Percentiles rank a stretch among this genome's conserved stretches.
phyloP scores from a whole-genome alignment of 2,888 invertebrate species.

The Bursaphelenchus okinawaensis region DNA sequence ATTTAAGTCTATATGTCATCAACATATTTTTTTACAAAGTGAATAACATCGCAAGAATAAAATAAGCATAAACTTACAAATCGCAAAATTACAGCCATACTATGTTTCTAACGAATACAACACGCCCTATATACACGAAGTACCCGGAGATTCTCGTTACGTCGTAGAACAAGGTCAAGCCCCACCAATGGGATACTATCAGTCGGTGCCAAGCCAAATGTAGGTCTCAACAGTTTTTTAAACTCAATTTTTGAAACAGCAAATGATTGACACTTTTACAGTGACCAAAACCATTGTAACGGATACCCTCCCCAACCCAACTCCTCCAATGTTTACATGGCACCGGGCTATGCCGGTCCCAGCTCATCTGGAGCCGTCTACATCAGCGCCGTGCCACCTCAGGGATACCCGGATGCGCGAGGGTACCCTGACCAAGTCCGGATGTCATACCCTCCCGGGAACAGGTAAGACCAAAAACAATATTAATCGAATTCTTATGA shows the following conservation, averaged over 20 bases:
- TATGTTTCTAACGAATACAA: neutral
- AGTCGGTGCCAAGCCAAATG: neutral
- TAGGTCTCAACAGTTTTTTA: neutral
- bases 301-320: neutral
- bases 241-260: no score
- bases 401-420: neutral
- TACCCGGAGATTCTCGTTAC: constrained; percentile 2
- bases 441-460: neutral
- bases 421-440: neutral
- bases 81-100: neutral
- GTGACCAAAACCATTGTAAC: neutral
- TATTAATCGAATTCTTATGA: neutral
- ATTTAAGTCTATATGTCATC: neutral
- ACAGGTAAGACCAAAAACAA: neutral
- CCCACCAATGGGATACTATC: neutral
- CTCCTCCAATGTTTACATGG: neutral
- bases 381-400: neutral
- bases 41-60: no score
- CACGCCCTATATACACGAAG: neutral
- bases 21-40: neutral
- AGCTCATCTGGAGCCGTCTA: neutral
- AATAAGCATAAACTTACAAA: no score
- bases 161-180: constrained; percentile 3
- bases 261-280: no score
- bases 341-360: neutral